Base-by-base conservation (phyloP, 1,140 invertebrate species). In the Pogonomyrmex californicus region DNA sequence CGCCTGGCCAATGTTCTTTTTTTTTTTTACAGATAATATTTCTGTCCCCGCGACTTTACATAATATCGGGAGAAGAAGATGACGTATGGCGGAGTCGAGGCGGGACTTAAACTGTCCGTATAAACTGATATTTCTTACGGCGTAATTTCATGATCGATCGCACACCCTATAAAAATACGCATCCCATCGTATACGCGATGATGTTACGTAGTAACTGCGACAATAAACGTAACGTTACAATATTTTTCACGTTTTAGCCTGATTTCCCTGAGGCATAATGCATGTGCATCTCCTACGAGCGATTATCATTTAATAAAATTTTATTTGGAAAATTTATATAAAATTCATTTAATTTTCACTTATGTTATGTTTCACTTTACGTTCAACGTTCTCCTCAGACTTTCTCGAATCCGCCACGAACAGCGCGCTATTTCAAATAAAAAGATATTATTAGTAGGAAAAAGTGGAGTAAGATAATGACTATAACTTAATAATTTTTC, bases 91-190 rank as follows among this genome's bases (percentile, higher is more conserved):
- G 41, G 41, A 71, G 6, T 3, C 9, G 23, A 54, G 47, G 33
- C 49, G 23, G 51, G 30, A 33, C 44, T 47, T 47, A 68, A 66
- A 44, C 12, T 68, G 78, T 33, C 12, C 10, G 33, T 30, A 23
- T 23, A 60, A 73, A 75, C 30, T 75, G 44, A 75, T 75, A 62
- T 36, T 73, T 60, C 68, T 75, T 75, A 62, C 79, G 44, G 33
- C 54, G 68, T 83, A 83, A 83, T 83, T 83, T 73, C 54, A 54
- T 83, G 68, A 83, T 83, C 79, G 79, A 83, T 83, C 68, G 68
- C 62, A 75, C 17, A 75, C 17, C 44, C 56, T 83, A 38, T 75
- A 83, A 75, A 83, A 83, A 75, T 83, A 83, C 68, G 17, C 30
- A 17, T 44, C 63, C 49, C 78, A 75, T 83, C 60, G 49, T 51